Evolutionary conservation across 2,113 vertebrate genomes (phyloP), one percentile per base, ranked within the genome.

Genomic region (Nothoprocta perdicaria): DNA sequence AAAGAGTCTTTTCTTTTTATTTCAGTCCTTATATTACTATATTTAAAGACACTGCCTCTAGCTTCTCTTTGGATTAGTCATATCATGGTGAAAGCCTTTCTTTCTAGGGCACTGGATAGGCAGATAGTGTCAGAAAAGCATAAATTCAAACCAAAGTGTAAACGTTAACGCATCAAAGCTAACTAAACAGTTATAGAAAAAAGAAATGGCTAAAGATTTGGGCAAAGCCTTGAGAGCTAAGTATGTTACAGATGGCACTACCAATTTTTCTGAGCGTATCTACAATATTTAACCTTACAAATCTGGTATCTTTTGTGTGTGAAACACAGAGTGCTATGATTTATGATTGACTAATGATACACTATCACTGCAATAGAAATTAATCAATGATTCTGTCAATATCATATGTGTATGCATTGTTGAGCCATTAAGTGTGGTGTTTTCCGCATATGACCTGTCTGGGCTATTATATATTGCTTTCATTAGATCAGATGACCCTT

Each of bases 361-460:
- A 13, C 35, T 65, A 58, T 45, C 14, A 61, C 9, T 67, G 17
- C 67, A 74, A 92, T n/a, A 5, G 6, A 85, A 55, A 88, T 72
- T 84, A 86, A 78, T 84, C 83, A 80, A 35, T 73, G 68, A 69
- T 63, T 80, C 82, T 75, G 17, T 87, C 52, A 87, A 19, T 80
- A 84, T 52, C 62, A 65, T 83, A 79, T 88, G 18, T 29, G 35
- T 79, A 58, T 89, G 33, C 41, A 86, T 65, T 84, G 55, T 58
- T 94, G 86, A 89, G 61, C 68, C 23, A 18, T 57, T 90, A 72
- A 63, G 2, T 61, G 40, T 29, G 75, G 31, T 48, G 26, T 5
- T 74, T 92, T 81, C 29, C 68, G 89, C 45, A 61, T 53, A 43
- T 83, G 40, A 45, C 46, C 21, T 80, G 60, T 45, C 33, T 85